Percentiles rank a stretch among this genome's conserved stretches.
These are phyloP conservation scores for Lampris megalopsis DNA, from an alignment of 2,113 vertebrate species.

Conservation along the genomic window DNA sequence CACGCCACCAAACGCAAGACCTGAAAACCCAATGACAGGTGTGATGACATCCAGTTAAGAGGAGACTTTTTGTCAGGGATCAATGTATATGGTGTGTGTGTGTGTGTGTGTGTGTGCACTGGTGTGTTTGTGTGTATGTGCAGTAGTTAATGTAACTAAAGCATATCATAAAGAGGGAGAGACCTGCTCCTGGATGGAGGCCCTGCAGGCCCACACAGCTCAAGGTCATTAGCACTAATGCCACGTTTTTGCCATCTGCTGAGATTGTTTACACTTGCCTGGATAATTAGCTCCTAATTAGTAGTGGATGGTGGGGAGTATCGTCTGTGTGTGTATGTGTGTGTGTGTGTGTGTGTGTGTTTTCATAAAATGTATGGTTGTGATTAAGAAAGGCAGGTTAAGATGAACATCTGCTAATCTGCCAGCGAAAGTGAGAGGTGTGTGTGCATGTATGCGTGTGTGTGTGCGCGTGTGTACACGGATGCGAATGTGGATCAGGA, in stretches of 20 bases:
- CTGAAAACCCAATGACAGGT: slow-evolving; percentile 3
- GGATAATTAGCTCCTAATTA: slow-evolving; percentile 94
- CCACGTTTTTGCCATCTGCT: slow-evolving; percentile 87
- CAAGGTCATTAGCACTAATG: slow-evolving; percentile 88
- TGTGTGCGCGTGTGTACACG: slow-evolving; percentile 14
- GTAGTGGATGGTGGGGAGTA: slow-evolving; percentile 82
- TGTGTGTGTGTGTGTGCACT: background rate
- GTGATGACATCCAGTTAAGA: slow-evolving; percentile 19
- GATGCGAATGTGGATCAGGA: background rate
- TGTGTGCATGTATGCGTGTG: slow-evolving; percentile 18
- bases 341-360: slow-evolving; percentile 41
- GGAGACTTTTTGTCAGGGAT: slow-evolving; percentile 9
- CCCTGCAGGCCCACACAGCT: slow-evolving; percentile 60
- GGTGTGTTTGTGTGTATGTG: slow-evolving; percentile 10
- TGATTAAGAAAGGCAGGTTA: slow-evolving; percentile 53
- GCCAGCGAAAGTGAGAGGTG: slow-evolving; percentile 9
- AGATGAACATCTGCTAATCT: slow-evolving; percentile 78
- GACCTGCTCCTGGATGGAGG: slow-evolving; percentile 64
- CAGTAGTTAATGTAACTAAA: slow-evolving; percentile 62
- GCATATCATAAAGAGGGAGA: slow-evolving; percentile 66
- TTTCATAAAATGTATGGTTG: slow-evolving; percentile 58
- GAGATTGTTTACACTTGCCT: slow-evolving; percentile 91
- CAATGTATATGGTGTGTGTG: background rate
- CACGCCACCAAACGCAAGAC: background rate
- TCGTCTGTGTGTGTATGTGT: slow-evolving; percentile 35